A percentile compares a stretch with the other conserved stretches of the same genome.
Evolutionary conservation across 2,888 invertebrate species (phyloP).

Genomic region (Lottia scabra): DNA sequence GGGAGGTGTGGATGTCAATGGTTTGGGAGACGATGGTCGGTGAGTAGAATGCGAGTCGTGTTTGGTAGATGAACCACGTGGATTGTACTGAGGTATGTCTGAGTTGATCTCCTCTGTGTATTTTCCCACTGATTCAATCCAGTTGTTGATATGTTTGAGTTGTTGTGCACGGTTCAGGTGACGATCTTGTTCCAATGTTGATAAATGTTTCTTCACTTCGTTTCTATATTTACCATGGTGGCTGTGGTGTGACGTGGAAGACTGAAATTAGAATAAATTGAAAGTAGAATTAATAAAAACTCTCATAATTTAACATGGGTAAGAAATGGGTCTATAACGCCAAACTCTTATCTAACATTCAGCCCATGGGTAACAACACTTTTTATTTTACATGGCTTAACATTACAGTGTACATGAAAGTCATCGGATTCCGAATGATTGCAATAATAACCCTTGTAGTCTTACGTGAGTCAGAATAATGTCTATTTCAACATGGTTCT

Average conservation of each 20-base stretch:
- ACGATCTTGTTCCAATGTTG: conserved; percentile 30
- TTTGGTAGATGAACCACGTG: conserved; percentile 2
- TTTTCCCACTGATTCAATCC: conserved; percentile 41
- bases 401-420: too few relatives aligned
- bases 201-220: conserved; percentile 39
- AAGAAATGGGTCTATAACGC: too few relatives aligned
- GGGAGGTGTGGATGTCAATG: conserved; percentile 55
- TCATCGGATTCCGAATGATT: too few relatives aligned
- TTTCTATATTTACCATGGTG: conserved; percentile 39
- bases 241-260: conserved; percentile 44
- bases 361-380: too few relatives aligned
- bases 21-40: conserved; percentile 50
- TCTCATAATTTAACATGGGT: too few relatives aligned
- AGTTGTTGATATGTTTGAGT: conserved; percentile 43
- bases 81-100: conserved; percentile 1
- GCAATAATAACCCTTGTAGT: too few relatives aligned
- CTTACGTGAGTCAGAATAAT: too few relatives aligned
- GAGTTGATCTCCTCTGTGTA: conserved; percentile 30
- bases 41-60: conserved; percentile 16
- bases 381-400: too few relatives aligned
- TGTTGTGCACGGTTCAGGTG: conserved; percentile 31
- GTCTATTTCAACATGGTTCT: too few relatives aligned
- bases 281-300: neutral
- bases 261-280: conserved; percentile 36
- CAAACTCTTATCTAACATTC: too few relatives aligned